A percentile compares a stretch with the other conserved stretches of the same genome.
Conservation (phyloP, 2,888 invertebrate genomes). For the Sarcophaga caerulescens region DNA sequence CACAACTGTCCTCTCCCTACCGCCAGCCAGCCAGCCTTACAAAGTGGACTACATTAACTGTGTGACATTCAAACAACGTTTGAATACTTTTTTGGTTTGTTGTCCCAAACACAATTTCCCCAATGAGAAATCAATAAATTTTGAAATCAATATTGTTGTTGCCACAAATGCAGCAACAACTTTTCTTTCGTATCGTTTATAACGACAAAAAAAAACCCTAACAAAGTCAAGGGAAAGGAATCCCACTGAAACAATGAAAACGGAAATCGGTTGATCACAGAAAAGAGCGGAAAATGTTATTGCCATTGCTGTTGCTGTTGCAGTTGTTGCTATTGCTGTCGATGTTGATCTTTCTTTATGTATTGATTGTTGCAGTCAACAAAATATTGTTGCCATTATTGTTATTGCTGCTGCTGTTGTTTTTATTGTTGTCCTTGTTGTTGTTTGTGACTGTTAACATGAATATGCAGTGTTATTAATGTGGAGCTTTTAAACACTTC, state of each 20-base stretch:
- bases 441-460: constrained; percentile 72
- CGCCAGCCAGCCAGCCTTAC: background rate
- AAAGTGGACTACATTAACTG: background rate
- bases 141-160: constrained; percentile 62
- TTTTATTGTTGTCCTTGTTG: constrained; percentile 68
- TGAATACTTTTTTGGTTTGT: constrained; percentile 1
- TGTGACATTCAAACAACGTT: constrained; percentile 61
- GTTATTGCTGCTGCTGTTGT: constrained; percentile 36
- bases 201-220: background rate
- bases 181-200: constrained; percentile 18
- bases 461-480: constrained; percentile 79
- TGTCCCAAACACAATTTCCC: constrained; percentile 69
- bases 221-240: constrained; percentile 24
- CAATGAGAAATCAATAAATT: constrained; percentile 79
- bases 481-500: constrained; percentile 78
- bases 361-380: constrained; percentile 69
- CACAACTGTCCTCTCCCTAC: too few relatives aligned
- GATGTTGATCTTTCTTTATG: constrained; percentile 64
- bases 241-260: constrained; percentile 60
- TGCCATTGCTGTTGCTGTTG: too few relatives aligned
- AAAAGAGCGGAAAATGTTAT: constrained; percentile 9
- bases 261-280: constrained; percentile 65
- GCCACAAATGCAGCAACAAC: background rate
- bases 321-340: constrained; percentile 22
- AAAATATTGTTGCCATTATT: constrained; percentile 10